These are phyloP conservation scores for Coptotermes formosanus DNA, from an alignment of 1,140 invertebrate species.

Conservation along the genomic window DNA sequence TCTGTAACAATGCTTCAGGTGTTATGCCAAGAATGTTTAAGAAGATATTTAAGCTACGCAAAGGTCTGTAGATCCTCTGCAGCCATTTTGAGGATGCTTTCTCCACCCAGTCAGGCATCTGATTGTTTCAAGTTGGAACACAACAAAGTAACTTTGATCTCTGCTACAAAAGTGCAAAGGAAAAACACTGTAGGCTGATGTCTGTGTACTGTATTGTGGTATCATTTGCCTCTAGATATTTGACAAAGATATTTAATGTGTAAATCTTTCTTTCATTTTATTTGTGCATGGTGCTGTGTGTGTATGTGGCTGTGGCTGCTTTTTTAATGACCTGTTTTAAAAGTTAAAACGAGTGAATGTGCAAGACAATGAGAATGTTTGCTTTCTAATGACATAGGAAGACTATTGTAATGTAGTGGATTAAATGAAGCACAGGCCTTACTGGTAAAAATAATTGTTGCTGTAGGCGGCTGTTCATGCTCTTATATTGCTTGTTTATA, in stretches of 20 bases:
- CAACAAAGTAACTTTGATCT: neutral
- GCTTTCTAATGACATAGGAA: neutral
- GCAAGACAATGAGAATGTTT: neutral
- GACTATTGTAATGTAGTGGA: neutral
- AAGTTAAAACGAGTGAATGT: neutral
- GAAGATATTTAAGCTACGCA: neutral
- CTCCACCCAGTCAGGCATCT: neutral
- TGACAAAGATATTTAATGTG: constrained; percentile 7
- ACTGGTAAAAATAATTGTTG: neutral
- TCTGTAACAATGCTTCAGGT: neutral
- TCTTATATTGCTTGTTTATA: constrained; percentile 17
- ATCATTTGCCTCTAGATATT: constrained; percentile 6
- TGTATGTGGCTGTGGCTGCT: neutral
- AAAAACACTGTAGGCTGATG: neutral
- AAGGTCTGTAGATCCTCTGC: neutral
- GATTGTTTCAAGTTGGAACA: neutral
- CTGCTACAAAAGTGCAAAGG: constrained; percentile 10
- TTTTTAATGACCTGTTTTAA: constrained; percentile 3
- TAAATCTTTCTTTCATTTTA: neutral
- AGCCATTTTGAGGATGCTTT: neutral
- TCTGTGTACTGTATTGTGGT: neutral
- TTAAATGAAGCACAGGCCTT: constrained; percentile 12
- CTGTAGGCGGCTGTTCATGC: neutral
- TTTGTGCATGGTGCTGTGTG: neutral
- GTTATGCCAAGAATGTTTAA: neutral